Evolutionary conservation across 2,113 vertebrate genomes (phyloP).

Genomic region (Hippocampus guttulatus): DNA sequence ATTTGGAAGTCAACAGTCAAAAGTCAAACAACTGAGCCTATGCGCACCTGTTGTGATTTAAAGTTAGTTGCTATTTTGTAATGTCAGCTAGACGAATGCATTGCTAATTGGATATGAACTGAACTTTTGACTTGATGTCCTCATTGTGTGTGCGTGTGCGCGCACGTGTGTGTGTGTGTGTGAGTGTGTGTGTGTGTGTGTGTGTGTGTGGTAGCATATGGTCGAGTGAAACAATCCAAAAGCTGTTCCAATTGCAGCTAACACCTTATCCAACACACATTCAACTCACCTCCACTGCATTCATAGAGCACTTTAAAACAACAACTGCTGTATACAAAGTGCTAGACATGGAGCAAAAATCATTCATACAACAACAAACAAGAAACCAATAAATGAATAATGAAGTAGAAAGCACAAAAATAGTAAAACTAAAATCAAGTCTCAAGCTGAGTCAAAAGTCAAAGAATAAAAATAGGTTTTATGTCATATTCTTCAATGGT

Average conservation of each 20-base stretch:
- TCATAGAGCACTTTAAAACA: no score
- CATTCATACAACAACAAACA: no score
- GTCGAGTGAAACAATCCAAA: slow-evolving; percentile 4
- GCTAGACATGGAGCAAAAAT: no score
- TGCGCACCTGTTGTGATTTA: slow-evolving; percentile 35
- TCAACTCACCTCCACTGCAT: neutral
- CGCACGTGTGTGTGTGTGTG: neutral
- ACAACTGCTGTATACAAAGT: no score
- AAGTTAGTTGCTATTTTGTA: slow-evolving; percentile 48
- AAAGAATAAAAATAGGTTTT: no score
- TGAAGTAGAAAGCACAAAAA: no score
- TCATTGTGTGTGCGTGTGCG: neutral
- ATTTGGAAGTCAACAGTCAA: slow-evolving; percentile 1
- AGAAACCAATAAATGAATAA: no score
- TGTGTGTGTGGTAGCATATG: slow-evolving; percentile 2
- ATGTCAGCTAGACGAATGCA: slow-evolving; percentile 50
- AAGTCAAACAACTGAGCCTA: neutral
- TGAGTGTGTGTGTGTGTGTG: neutral
- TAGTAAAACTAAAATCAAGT: no score
- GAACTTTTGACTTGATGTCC: slow-evolving; percentile 39
- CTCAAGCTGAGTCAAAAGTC: no score
- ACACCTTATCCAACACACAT: slow-evolving; percentile 2
- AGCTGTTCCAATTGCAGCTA: neutral
- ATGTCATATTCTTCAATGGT: no score
- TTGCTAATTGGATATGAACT: slow-evolving; percentile 49